Conservation (phyloP, 2,797 vertebrate genomes). For the Sebastes diaconus region DNA sequence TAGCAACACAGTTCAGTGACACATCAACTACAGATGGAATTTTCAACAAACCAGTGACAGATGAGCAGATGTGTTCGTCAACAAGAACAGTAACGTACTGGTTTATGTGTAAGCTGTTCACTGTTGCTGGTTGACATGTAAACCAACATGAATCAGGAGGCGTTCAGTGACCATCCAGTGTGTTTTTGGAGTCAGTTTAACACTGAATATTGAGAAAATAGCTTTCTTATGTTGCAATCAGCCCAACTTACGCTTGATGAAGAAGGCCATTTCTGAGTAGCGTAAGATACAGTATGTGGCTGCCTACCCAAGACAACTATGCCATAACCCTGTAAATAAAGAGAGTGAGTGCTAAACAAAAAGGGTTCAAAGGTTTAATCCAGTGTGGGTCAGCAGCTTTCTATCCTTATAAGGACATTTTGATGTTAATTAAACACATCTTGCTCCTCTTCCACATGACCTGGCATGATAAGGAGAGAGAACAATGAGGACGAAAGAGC, state of each 20-base stretch:
- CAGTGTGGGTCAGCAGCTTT: not conserved
- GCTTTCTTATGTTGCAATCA: not conserved
- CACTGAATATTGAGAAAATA: not conserved
- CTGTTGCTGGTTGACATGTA: not conserved
- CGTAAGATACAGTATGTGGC: not conserved
- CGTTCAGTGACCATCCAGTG: not conserved
- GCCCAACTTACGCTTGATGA: not conserved
- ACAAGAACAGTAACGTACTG: not conserved
- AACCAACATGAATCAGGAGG: not conserved
- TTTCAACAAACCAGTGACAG: not conserved
- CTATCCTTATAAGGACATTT: not conserved
- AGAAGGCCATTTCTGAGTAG: not conserved
- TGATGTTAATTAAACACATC: not conserved
- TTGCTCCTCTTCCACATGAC: not conserved
- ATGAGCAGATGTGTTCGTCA: not conserved
- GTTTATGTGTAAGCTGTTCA: not conserved
- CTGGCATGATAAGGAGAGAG: slow-evolving; percentile 54
- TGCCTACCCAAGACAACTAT: not conserved
- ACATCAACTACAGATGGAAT: not conserved
- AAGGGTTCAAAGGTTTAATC: not conserved
- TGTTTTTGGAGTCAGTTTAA: not conserved
- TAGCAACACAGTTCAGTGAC: not conserved
- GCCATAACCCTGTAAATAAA: not conserved
- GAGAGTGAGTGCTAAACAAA: not conserved
- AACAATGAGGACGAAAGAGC: slow-evolving; percentile 61